Evolutionary conservation across 2,797 vertebrate species (phyloP).

Genomic region (Anabas testudineus): DNA sequence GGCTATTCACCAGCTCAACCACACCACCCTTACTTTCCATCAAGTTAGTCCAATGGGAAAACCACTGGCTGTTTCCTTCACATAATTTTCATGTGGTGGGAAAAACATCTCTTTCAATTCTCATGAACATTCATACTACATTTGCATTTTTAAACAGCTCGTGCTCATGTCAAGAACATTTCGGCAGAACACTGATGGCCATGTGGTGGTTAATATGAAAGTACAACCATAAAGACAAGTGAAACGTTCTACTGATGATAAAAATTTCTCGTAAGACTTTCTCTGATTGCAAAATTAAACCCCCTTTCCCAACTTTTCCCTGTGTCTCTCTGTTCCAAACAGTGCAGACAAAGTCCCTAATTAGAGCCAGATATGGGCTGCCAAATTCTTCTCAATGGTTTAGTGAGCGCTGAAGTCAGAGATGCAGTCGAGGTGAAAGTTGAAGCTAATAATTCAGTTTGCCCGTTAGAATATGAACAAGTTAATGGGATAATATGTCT

Average conservation of each 20-base stretch:
- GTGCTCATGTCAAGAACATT: not conserved
- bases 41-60: constrained; percentile 41
- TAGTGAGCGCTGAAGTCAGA: constrained; percentile 75
- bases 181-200: not conserved
- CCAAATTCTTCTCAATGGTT: constrained; percentile 76
- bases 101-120: constrained; percentile 47
- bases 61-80: constrained; percentile 47
- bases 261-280: constrained; percentile 10
- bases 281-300: constrained; percentile 45
- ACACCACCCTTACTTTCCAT: constrained; percentile 63
- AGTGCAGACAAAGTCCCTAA: constrained; percentile 70
- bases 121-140: constrained; percentile 35
- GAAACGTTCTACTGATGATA: constrained; percentile 35
- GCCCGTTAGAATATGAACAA: constrained; percentile 43
- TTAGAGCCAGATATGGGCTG: constrained; percentile 76
- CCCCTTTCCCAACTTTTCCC: constrained; percentile 25
- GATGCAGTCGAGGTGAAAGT: constrained; percentile 68
- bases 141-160: constrained; percentile 25
- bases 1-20: constrained; percentile 45
- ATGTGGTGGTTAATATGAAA: not conserved
- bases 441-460: constrained; percentile 64
- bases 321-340: constrained; percentile 50
- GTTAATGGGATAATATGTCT: constrained; percentile 48
- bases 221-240: constrained; percentile 4
- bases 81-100: constrained; percentile 41